phyloP scores from a whole-genome alignment of 92 coral and sea anemone species.

The Ricordea florida region DNA sequence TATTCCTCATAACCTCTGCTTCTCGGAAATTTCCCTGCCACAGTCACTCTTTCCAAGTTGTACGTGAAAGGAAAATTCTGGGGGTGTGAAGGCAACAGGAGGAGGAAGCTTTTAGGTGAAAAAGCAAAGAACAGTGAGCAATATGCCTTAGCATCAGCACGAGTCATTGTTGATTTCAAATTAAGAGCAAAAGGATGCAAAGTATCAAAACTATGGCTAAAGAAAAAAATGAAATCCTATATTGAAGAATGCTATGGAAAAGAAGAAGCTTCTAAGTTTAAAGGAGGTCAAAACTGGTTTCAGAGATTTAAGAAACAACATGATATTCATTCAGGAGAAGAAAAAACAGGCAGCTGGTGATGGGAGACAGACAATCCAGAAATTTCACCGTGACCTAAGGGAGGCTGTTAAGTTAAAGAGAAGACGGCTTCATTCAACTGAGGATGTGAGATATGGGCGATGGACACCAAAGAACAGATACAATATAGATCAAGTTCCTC shows the following conservation, averaged over 20 bases:
- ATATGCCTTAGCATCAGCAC: constrained; percentile 60
- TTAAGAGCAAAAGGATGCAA: constrained; percentile 62
- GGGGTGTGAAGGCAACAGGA: constrained; percentile 39
- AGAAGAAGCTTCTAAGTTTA: constrained; percentile 52
- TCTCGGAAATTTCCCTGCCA: no score
- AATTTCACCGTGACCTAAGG: constrained; percentile 49
- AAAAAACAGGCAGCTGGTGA: constrained; percentile 56
- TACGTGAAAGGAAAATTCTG: constrained; percentile 33
- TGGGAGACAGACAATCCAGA: constrained; percentile 61
- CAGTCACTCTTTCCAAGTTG: no score
- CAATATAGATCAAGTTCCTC: constrained; percentile 55
- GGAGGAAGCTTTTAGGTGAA: constrained; percentile 17
- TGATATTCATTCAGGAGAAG: constrained; percentile 24
- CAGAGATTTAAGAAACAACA: constrained; percentile 56
- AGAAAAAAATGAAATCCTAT: constrained; percentile 56
- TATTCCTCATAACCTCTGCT: no score
- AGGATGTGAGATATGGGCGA: constrained; percentile 45
- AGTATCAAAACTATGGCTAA: constrained; percentile 66
- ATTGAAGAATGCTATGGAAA: constrained; percentile 40
- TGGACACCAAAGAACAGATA: constrained; percentile 48
- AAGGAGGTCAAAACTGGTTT: constrained; percentile 45
- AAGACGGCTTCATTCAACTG: neutral
- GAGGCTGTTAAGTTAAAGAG: constrained; percentile 41
- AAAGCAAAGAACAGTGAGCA: constrained; percentile 40
- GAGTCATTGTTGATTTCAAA: constrained; percentile 56